These are phyloP conservation scores for Parnassius orleans DNA, from an alignment of 2,888 invertebrate genomes.

Conservation along the genomic window DNA sequence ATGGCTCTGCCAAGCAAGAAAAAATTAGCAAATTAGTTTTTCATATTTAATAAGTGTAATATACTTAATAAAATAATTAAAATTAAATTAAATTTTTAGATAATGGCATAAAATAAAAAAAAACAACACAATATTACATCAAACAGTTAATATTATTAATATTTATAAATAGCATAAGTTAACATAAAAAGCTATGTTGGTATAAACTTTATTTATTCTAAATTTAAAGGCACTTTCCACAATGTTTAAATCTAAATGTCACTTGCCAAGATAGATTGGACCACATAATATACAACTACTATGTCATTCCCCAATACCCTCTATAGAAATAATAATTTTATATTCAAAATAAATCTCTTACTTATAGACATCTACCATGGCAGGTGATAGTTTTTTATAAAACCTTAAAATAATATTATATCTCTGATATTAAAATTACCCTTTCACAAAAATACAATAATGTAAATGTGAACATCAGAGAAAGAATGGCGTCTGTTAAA, in stretches of 20 bases:
- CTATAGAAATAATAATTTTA: constrained; percentile 24
- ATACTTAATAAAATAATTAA: too few relatives aligned
- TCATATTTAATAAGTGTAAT: too few relatives aligned
- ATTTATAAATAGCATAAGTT: constrained; percentile 79
- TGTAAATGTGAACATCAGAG: constrained; percentile 36
- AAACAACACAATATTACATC: constrained; percentile 63
- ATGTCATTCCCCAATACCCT: constrained; percentile 30
- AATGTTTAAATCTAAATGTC: constrained; percentile 67
- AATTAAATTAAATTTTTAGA: too few relatives aligned
- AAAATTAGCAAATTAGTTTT: too few relatives aligned
- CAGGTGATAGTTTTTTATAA: constrained; percentile 42
- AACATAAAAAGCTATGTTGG: constrained; percentile 80
- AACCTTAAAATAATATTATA: constrained; percentile 42
- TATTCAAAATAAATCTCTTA: constrained; percentile 31
- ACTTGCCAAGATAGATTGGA: constrained; percentile 63
- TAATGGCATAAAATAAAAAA: constrained; percentile 32
- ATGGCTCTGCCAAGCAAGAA: too few relatives aligned
- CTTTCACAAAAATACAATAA: constrained; percentile 54
- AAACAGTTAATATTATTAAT: constrained; percentile 80
- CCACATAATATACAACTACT: constrained; percentile 33
- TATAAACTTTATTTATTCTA: constrained; percentile 79
- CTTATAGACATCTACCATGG: constrained; percentile 44
- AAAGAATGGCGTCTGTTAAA: constrained; percentile 24
- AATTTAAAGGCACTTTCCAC: constrained; percentile 80
- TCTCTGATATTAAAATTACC: constrained; percentile 66